Percentiles rank a stretch among this genome's conserved stretches.
phyloP scores from a whole-genome alignment of 2,113 vertebrate genomes.

The Melanerpes formicivorus region DNA sequence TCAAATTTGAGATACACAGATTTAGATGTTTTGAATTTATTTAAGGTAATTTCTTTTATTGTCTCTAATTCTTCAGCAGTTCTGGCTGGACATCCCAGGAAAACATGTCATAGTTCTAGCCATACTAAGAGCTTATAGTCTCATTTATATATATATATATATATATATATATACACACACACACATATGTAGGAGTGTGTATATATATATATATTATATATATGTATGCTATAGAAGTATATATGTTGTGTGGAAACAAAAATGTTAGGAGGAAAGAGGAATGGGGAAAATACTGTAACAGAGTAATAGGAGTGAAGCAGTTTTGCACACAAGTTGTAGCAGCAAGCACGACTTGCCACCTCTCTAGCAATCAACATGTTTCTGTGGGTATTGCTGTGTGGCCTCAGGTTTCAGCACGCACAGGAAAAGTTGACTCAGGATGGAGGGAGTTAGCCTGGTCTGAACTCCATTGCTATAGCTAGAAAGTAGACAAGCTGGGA shows the following conservation, averaged over 20 bases:
- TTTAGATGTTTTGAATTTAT: background rate
- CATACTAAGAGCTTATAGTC: background rate
- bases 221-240: background rate
- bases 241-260: background rate
- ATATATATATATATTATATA: too few relatives aligned
- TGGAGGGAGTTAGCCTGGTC: background rate
- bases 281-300: background rate
- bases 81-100: background rate
- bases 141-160: background rate
- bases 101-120: background rate
- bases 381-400: background rate
- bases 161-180: background rate
- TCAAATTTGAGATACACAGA: background rate
- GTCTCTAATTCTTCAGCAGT: background rate
- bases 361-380: background rate
- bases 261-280: background rate
- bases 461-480: background rate
- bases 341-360: background rate
- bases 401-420: background rate
- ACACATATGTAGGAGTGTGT: too few relatives aligned
- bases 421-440: background rate
- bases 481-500: background rate
- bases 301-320: background rate
- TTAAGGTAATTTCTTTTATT: background rate
- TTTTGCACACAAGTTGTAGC: background rate